Evolutionary conservation across 2,888 invertebrate species (phyloP), one percentile per base, ranked within the genome.

Genomic region (Cheilosia urbana): DNA sequence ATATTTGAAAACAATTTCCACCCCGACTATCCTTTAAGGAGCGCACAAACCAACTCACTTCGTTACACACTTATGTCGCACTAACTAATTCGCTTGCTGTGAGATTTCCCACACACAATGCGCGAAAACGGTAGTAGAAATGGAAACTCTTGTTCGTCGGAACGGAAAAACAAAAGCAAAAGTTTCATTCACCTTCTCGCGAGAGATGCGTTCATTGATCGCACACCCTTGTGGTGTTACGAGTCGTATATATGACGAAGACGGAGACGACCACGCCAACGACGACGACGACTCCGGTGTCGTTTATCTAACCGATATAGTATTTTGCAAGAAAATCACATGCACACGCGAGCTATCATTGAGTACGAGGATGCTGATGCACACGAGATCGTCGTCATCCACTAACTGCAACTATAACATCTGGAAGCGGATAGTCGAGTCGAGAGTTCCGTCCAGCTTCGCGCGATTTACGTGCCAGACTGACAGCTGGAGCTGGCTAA

Each of bases 381-480:
- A 66, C 79, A 84, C 83, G 68, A 68, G 79, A 73, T 84, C 83
- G 79, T 79, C 53, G 76, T 76, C 80, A 71, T 78, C 55, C 62
- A 83, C 69, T 69, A 85, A 81, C 81, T 80, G 76, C 76, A 85
- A 81, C 71, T 76, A 27, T 27, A 80, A 66, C 71, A 85, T 75
- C 85, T 85, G 76, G 85, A 76, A 76, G 81, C 66, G 60, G 66
- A 57, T 81, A 53, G 47, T 81, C 57, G 80, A 75, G 69, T 75
- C 60, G 63, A 17, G 47, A 85, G 81, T 81, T 81, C 85, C 85
- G 85, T 85, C 85, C 81, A 85, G 85, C 85, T 76, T 75, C 62
- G 69, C 81, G 85, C 81, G 76, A 76, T 85, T 85, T 85, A 85
- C 80, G 49, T 76, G 85, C 85, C 76, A 81, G 85, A 85, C 85